phyloP scores from a whole-genome alignment of 2,113 vertebrate species.

The Stegostoma tigrinum region DNA sequence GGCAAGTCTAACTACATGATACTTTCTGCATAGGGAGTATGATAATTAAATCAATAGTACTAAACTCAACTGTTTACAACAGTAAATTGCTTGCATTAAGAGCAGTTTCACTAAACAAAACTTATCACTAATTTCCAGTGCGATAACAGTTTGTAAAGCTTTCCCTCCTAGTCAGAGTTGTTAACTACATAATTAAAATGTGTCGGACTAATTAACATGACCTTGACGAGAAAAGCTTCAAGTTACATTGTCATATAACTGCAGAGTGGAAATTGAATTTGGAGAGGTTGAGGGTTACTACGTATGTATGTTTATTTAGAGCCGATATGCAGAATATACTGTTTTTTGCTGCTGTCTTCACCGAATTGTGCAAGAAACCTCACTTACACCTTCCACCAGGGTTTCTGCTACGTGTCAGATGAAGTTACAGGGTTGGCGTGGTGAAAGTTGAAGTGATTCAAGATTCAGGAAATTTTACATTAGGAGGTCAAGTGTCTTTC shows the following conservation, averaged over 20 bases:
- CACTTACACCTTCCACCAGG: background rate
- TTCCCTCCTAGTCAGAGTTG: background rate
- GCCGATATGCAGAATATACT: background rate
- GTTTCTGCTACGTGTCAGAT: background rate
- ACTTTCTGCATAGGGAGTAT: too few species aligned
- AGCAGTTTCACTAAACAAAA: background rate
- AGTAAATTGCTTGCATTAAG: background rate
- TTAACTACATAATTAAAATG: background rate
- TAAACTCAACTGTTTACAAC: background rate
- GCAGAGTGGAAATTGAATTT: background rate
- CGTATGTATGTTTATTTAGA: too few species aligned
- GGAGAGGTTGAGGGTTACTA: background rate
- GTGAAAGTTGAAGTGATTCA: background rate
- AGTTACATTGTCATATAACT: background rate
- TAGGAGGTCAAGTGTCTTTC: too few species aligned
- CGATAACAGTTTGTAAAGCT: constrained; percentile 2
- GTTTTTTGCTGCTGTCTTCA: background rate
- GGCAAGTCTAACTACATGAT: background rate
- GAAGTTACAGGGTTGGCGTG: background rate
- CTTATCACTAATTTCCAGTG: background rate
- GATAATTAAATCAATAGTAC: constrained; percentile 10
- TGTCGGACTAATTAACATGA: background rate
- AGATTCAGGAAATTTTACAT: too few species aligned
- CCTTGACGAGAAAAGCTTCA: background rate
- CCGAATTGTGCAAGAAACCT: background rate